phyloP scores from a whole-genome alignment of 2,113 vertebrate genomes.

The Pogona vitticeps region DNA sequence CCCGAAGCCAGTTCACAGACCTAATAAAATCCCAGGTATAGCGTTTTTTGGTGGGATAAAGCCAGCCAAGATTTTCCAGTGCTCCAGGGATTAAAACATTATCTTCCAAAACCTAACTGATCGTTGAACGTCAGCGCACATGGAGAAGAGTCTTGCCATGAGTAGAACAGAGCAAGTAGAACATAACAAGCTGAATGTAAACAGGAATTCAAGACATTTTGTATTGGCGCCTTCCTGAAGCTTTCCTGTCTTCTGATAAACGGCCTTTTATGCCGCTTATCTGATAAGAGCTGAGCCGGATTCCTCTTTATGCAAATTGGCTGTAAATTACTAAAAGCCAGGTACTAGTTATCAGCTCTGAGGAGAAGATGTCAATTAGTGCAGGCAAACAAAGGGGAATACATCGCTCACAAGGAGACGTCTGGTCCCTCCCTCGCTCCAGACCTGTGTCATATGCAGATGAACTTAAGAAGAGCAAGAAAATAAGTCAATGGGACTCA shows the following conservation, averaged over 20 bases:
- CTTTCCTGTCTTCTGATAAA: not conserved
- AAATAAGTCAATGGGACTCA: too few relatives aligned
- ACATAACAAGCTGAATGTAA: not conserved
- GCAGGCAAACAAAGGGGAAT: constrained; percentile 2
- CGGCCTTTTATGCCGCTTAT: not conserved
- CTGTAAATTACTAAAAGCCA: not conserved
- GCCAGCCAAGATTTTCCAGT: too few relatives aligned
- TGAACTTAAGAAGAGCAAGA: not conserved
- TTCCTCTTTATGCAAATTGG: constrained; percentile 22
- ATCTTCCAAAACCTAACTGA: too few relatives aligned
- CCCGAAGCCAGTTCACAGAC: too few relatives aligned
- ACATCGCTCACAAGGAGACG: not conserved
- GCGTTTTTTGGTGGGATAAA: too few relatives aligned
- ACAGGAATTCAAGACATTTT: constrained; percentile 1
- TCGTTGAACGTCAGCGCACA: too few relatives aligned
- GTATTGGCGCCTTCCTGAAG: not conserved
- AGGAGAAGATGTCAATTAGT: constrained; percentile 24
- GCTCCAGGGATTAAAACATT: too few relatives aligned
- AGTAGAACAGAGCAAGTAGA: not conserved
- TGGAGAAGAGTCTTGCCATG: too few relatives aligned
- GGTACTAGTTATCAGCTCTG: constrained; percentile 6
- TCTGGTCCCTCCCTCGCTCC: not conserved
- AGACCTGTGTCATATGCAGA: not conserved
- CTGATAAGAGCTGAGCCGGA: not conserved
- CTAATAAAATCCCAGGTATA: too few relatives aligned